Percentiles rank a stretch among this genome's conserved stretches.
Conservation (phyloP, 2,797 vertebrate species). For the Oryzias dopingdopingensis region DNA sequence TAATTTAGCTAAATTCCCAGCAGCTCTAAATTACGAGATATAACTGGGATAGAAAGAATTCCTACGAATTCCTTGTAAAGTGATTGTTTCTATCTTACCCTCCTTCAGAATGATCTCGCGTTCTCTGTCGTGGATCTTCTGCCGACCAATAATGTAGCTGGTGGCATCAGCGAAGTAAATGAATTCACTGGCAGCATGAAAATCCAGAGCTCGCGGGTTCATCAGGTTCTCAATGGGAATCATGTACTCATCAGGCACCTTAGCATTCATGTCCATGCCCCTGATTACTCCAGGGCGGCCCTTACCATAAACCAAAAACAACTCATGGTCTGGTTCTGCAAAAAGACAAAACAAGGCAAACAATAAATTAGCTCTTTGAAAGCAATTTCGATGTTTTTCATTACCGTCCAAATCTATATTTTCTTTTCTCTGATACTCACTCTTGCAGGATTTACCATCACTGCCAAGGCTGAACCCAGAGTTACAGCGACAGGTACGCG, state of each 20-base stretch:
- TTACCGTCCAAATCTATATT: not conserved
- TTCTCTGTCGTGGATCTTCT: constrained; percentile 95
- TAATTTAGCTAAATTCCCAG: constrained; percentile 11
- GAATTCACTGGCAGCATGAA: constrained; percentile 90
- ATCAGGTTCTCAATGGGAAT: constrained; percentile 98
- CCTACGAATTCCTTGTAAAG: not conserved
- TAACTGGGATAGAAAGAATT: not conserved
- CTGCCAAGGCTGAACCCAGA: constrained; percentile 96
- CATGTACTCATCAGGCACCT: constrained; percentile 95
- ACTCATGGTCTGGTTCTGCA: constrained; percentile 92
- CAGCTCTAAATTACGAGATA: constrained; percentile 1
- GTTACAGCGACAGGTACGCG: constrained; percentile 93
- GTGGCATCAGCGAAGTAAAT: constrained; percentile 98
- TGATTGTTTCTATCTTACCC: constrained; percentile 68
- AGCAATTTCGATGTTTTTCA: not conserved
- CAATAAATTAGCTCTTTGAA: not conserved
- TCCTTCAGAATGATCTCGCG: constrained; percentile 93
- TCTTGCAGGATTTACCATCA: constrained; percentile 97
- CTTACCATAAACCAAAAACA: constrained; percentile 95
- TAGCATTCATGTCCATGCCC: constrained; percentile 95
- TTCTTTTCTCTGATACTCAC: constrained; percentile 76
- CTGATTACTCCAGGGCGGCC: constrained; percentile 95
- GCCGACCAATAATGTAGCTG: constrained; percentile 93
- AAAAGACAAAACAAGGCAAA: not conserved
- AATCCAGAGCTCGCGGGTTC: constrained; percentile 95